Percentiles rank a stretch among this genome's conserved stretches.
Evolutionary conservation across 2,888 invertebrate species (phyloP).

Genomic region (Digitonthophagus gazella): DNA sequence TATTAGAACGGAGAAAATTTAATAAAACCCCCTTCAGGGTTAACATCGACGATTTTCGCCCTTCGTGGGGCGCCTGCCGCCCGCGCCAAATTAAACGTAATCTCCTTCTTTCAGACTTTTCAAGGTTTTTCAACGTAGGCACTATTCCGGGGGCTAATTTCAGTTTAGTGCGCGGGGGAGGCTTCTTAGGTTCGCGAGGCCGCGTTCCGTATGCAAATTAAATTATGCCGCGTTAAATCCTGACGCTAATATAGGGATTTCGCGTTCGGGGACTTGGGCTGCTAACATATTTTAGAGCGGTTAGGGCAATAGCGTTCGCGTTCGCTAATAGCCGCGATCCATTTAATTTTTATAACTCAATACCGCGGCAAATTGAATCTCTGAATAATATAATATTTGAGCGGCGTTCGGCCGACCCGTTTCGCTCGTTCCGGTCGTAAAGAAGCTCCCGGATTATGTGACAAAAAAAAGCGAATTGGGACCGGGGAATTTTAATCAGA

Average conservation of each 20-base stretch:
- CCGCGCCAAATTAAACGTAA: neutral
- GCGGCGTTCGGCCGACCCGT: neutral
- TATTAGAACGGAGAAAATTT: neutral
- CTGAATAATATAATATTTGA: slow-evolving; percentile 8
- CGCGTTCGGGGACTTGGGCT: slow-evolving; percentile 19
- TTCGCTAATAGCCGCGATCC: slow-evolving; percentile 7
- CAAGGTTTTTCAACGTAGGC: slow-evolving; percentile 6
- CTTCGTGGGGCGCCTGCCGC: neutral
- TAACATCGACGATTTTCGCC: neutral
- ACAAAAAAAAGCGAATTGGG: slow-evolving; percentile 1
- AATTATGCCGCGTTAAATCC: slow-evolving; percentile 25
- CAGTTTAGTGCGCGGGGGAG: slow-evolving; percentile 14
- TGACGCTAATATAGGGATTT: slow-evolving; percentile 24
- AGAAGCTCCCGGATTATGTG: neutral
- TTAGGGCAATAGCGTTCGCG: slow-evolving; percentile 7
- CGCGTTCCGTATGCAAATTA: slow-evolving; percentile 26
- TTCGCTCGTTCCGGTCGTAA: neutral
- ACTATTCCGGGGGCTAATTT: slow-evolving; percentile 5
- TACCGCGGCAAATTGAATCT: slow-evolving; percentile 6
- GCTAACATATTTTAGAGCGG: slow-evolving; percentile 21
- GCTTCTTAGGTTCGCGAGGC: neutral
- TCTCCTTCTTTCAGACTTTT: slow-evolving; percentile 9
- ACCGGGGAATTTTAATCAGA: neutral
- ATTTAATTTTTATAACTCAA: slow-evolving; percentile 21
- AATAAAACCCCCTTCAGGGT: neutral